phyloP scores from a whole-genome alignment of 2,888 invertebrate genomes.

The Germaria angustata region DNA sequence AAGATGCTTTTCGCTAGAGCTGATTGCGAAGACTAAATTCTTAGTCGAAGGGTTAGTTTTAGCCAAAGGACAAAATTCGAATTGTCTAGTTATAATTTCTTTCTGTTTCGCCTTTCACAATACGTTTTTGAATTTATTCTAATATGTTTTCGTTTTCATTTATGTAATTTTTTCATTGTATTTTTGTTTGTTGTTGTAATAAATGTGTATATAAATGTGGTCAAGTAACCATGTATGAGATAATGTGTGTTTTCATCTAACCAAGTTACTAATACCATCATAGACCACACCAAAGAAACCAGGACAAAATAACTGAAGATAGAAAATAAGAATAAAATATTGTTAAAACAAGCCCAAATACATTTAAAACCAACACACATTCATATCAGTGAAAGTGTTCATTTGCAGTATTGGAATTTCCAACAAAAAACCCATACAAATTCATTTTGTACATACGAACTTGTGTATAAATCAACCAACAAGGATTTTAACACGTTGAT shows the following conservation, averaged over 20 bases:
- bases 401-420: conserved; percentile 40
- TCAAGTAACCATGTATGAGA: conserved; percentile 45
- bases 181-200: conserved; percentile 72
- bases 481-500: conserved; percentile 71
- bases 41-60: conserved; percentile 59
- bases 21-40: conserved; percentile 77
- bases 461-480: conserved; percentile 6
- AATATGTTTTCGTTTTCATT: conserved; percentile 62
- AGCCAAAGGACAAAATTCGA: conserved; percentile 65
- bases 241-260: conserved; percentile 30
- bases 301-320: conserved; percentile 50
- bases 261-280: conserved; percentile 25
- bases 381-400: background rate
- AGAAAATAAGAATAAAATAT: conserved; percentile 55
- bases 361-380: conserved; percentile 13
- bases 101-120: conserved; percentile 58
- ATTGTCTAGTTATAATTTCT: conserved; percentile 32
- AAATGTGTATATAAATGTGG: conserved; percentile 76
- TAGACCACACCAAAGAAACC: conserved; percentile 63
- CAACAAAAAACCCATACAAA: background rate
- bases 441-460: background rate
- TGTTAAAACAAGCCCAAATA: conserved; percentile 66
- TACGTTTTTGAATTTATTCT: conserved; percentile 68
- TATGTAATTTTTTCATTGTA: conserved; percentile 10
- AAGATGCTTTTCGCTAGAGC: conserved; percentile 72